phyloP scores from a whole-genome alignment of 2,888 invertebrate genomes.

The Trichopoda pennipes region DNA sequence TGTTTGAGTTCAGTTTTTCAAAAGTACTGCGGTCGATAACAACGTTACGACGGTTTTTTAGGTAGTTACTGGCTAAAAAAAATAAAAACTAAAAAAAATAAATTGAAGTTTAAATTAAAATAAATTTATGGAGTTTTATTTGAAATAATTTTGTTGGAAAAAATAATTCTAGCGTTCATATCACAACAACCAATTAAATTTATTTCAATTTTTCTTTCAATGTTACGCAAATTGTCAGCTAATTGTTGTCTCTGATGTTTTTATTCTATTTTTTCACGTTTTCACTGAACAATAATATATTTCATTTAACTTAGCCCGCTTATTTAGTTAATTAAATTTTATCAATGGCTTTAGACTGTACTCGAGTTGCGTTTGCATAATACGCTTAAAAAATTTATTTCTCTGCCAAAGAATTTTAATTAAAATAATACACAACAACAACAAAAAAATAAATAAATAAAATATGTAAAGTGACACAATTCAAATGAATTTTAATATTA shows the following conservation, averaged over 20 bases:
- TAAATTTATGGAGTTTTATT: no score
- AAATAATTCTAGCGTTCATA: conserved; percentile 46
- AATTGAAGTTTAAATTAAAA: not conserved
- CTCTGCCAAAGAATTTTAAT: not conserved
- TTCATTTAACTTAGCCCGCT: conserved; percentile 16
- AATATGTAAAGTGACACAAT: not conserved
- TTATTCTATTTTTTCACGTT: conserved; percentile 17
- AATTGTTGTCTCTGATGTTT: conserved; percentile 30
- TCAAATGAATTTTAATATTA: not conserved
- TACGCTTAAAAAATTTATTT: not conserved
- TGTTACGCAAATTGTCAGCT: conserved; percentile 49
- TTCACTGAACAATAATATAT: conserved; percentile 11
- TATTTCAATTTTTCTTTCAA: conserved; percentile 11
- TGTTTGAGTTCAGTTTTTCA: conserved; percentile 59
- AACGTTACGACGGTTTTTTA: conserved; percentile 41
- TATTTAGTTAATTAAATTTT: conserved; percentile 51
- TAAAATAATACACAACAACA: not conserved
- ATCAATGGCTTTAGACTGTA: conserved; percentile 16
- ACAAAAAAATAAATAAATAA: not conserved
- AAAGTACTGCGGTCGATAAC: conserved; percentile 51
- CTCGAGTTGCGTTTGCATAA: conserved; percentile 4
- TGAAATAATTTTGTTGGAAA: conserved; percentile 3
- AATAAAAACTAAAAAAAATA: no score
- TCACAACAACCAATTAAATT: conserved; percentile 6
- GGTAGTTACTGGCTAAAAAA: not conserved